Evolutionary conservation across 2,888 invertebrate species (phyloP), one percentile per base, ranked within the genome.

Genomic region (Cataglyphis cursor): DNA sequence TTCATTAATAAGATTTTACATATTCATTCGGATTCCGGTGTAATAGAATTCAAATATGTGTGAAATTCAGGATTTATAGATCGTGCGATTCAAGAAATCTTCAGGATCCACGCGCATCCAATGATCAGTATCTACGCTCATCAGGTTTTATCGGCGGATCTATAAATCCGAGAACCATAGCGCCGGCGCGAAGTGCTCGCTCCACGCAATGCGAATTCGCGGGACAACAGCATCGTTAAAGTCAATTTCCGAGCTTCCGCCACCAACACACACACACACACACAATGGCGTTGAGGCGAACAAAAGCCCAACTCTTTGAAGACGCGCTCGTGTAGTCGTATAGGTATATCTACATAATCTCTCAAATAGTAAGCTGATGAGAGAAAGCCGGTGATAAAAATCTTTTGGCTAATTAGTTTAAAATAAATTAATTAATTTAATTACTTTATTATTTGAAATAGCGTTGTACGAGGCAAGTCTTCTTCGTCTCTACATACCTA

Each of bases 171-270:
- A 65, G 70, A 68, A 31, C 10, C 44, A 21, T 68, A 57, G 78
- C 57, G 66, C 66, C 51, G 57, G 44, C 57, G 31, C 28, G 66
- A 28, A 28, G 2, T 28, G 1, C 28, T 38, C 18, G 15, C 38
- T 51, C 41, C 21, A 18, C 51, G 57, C 44, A 21, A 70, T 18
- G 44, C 59, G 72, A 70, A 80, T 72, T 80, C 48, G 78, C 78
- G 72, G 35, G 72, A 72, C 78, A 70, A 35, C 78, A 48, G 21
- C 72, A 44, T 80, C 35, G 48, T 72, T 80, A 70, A 35, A 80
- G 72, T 35, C 59, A 80, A 80, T 80, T 61, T 80, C n/a, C 21
- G 18, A 35, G 78, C 59, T 80, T 80, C 59, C 78, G 59, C n/a
- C 44, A 59, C 18, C 35, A 24, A 78, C 72, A 35, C 41, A 15